Evolutionary conservation across 1,140 invertebrate species (phyloP), one percentile per base, ranked within the genome.

Genomic region (Pachypeltis micranthus): DNA sequence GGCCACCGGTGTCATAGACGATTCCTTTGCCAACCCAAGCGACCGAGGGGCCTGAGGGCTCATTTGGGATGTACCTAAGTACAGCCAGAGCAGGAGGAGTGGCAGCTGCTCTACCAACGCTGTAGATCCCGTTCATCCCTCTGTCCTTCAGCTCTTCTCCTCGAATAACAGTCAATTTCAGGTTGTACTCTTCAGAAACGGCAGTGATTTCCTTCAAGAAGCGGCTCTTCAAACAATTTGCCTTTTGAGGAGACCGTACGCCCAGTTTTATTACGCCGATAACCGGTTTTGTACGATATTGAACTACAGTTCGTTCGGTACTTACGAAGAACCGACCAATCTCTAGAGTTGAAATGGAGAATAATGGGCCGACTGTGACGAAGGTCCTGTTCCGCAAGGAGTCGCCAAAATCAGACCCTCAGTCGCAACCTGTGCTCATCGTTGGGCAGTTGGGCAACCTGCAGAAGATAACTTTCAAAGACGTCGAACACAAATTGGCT

Each of bases 11-110:
- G 71, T 96, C 92, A 74, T 90, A 96, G 4, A 94, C 90, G 72
- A 96, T 94, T 56, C 92, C 85, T 75, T 96, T 96, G 27, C 92
- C 92, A 54, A 96, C 92, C 84, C 91, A 90, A 1, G 91, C 91
- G 63, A 93, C 82, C 2, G 79, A 87, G 68, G 87, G 79, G 16
- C 57, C 57, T 10, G 14, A 19, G 14, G 26, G 14, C 7, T 29
- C 26, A 7, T 59, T 59, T 2, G 57, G 57, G n/a, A 31, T 25
- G n/a, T 59, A 59, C 47, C 29, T 59, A 1, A 59, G 16, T 4
- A 87, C 79, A 4, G 85, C 89, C 1, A 95, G 77, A 1, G 90
- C 90, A 16, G 92, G 92, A 0, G 85, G 84, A 34, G 82, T 79
- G 7, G 72, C 72, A 0, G 90, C 87, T 2, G 87, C 88, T 74